Evolutionary conservation across 2,888 invertebrate genomes (phyloP), one percentile per base, ranked within the genome.

Genomic region (Aphrophora alni): DNA sequence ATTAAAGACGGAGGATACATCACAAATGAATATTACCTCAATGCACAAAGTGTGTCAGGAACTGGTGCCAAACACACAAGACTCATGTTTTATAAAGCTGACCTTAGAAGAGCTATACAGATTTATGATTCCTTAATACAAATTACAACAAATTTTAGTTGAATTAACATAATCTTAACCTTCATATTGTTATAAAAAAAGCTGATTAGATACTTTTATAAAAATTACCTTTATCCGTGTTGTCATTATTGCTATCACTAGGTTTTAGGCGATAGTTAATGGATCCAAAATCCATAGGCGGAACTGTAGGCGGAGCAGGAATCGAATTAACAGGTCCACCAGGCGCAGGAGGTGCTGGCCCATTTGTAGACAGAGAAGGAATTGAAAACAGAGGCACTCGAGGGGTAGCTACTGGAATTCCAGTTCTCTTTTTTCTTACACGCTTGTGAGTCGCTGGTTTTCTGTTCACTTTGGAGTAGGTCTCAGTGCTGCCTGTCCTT

Each of bases 391-490:
- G 92, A 7, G 94, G 94, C 78, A 95, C 95, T 83, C 95, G 90
- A 0, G 97, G 96, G 77, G 95, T 95, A 85, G 96, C 95, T 33
- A 96, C 96, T 0, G 96, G 95, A 86, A 97, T 94, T 21, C 93
- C 93, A n/a, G 92, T 91, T 83, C 93, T 92, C 89, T 93, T 93
- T 88, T 93, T 93, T 82, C 93, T 91, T 85, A 92, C 92, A 87
- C 94, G 91, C 87, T 94, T 95, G 87, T 93, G 93, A 24, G 93
- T 91, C 73, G 92, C 91, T 8, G 93, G 90, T 87, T 93, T 93
- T 84, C 92, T 91, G 86, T 92, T 93, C 83, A 92, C 92, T 88
- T 93, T 93, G 77, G 91, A 91, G 86, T 92, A 90, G 33, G 91
- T 90, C 85, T 92, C 93, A 84, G 91, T 90, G 4, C 76, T 79